Percentiles rank a stretch among this genome's conserved stretches.
Conservation (phyloP, 2,113 vertebrate genomes). For the Bolborhynchus lineola region DNA sequence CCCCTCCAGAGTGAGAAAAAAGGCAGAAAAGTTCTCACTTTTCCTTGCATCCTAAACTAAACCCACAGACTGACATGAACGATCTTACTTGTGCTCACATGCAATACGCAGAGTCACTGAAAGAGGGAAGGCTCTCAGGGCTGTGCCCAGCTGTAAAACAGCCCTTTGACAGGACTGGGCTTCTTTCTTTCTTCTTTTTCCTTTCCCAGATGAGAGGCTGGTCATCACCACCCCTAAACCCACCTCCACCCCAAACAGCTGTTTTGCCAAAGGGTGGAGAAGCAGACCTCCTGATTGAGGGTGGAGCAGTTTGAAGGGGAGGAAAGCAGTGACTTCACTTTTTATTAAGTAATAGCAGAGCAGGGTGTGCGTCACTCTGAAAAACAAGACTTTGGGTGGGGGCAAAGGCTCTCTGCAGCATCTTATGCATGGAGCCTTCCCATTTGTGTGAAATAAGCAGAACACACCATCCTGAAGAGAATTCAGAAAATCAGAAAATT, state of each 20-base stretch:
- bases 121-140: neutral
- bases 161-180: neutral
- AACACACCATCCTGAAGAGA: neutral
- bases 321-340: conserved; percentile 59
- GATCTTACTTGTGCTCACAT: neutral
- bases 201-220: neutral
- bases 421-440: neutral
- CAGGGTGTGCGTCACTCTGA: neutral
- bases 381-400: conserved; percentile 12
- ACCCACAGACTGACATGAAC: neutral
- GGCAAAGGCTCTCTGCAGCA: neutral
- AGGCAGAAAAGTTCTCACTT: neutral
- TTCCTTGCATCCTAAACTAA: neutral
- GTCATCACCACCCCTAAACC: neutral
- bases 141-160: neutral
- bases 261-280: conserved; percentile 58
- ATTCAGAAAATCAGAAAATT: neutral
- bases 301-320: conserved; percentile 46
- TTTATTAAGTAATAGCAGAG: conserved; percentile 30
- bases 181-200: neutral
- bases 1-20: neutral
- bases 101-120: neutral
- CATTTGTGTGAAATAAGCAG: neutral
- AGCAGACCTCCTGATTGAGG: conserved; percentile 32
- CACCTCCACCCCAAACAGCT: conserved; percentile 53